These are phyloP conservation scores for Labeo calbasu DNA, from an alignment of 2,797 vertebrate species.

Conservation along the genomic window DNA sequence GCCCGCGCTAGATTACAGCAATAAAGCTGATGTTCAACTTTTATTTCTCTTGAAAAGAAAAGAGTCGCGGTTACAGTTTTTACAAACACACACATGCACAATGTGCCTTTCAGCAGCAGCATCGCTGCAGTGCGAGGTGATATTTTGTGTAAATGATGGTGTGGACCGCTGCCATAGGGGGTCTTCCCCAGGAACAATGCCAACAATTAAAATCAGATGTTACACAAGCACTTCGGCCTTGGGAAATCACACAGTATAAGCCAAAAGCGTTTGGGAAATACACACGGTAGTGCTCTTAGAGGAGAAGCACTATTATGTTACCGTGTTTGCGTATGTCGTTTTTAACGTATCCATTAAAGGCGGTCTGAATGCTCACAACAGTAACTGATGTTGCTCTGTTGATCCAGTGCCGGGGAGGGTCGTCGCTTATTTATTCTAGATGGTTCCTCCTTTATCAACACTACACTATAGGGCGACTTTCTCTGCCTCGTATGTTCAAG, in stretches of 20 bases:
- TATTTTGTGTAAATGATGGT: slow-evolving; percentile 47
- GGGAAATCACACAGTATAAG: slow-evolving; percentile 63
- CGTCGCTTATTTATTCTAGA: slow-evolving; percentile 59
- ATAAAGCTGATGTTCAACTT: slow-evolving; percentile 23
- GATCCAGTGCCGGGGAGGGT: slow-evolving; percentile 61
- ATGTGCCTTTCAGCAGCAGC: slow-evolving; percentile 58
- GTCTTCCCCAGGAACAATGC: slow-evolving; percentile 35
- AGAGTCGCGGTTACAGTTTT: not conserved
- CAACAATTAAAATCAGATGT: slow-evolving; percentile 49
- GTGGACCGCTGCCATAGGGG: slow-evolving; percentile 47
- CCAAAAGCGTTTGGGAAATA: slow-evolving; percentile 71
- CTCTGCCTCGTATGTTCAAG: not conserved
- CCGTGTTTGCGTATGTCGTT: slow-evolving; percentile 71
- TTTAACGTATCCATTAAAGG: slow-evolving; percentile 72
- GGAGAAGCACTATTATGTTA: slow-evolving; percentile 64
- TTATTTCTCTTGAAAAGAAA: not conserved
- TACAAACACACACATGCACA: slow-evolving; percentile 14
- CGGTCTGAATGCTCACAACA: slow-evolving; percentile 60
- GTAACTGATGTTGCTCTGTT: slow-evolving; percentile 62
- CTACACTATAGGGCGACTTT: not conserved
- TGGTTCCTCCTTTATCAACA: slow-evolving; percentile 39
- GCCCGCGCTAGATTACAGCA: slow-evolving; percentile 11
- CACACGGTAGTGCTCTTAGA: slow-evolving; percentile 64
- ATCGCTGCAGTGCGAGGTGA: slow-evolving; percentile 61
- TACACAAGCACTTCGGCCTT: slow-evolving; percentile 45